Base-by-base conservation (phyloP, 2,113 vertebrate genomes). In the Salvelinus fontinalis region DNA sequence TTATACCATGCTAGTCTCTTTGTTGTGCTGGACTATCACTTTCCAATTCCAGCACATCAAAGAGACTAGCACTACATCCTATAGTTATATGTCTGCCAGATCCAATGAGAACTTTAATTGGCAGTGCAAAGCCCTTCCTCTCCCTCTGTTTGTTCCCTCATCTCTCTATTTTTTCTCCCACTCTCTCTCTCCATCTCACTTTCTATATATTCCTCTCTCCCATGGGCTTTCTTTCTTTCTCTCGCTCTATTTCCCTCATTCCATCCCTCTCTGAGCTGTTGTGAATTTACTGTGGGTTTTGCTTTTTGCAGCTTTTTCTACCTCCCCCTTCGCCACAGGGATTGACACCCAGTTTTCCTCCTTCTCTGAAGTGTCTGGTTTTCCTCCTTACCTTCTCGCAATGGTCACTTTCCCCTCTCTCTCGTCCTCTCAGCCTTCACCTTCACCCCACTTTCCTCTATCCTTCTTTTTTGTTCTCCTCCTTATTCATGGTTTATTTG, bases 261-360 rank as follows among this genome's bases (percentile, higher is more conserved):
- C 39, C 39, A 39, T 39, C 39, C 39, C 39, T 39, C 31, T 31
- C 39, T 77, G 22, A 22, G 49, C 27, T 70, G n/a, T 60, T 60
- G n/a, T 60, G 59, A 60, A 60, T 60, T 81, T 86, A 75, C 71
- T 87, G 85, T 86, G 89, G 83, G 80, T 86, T 84, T 39, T 39
- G 39, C 39, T 39, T 9, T 39, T 39, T 39, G 39, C 31, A 1
- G 18, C 16, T 13, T 57, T 57, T 57, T 16, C 51, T 54, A 57
- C 60, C n/a, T 24, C 12, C 39, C 8, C 49, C 49, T 18, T 16
- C 4, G 1, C 51, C 12, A 54, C 12, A 16, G 51, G 5, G 13
- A 54, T 4, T 54, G 14, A 22, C 34, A 66, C 48, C 60, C 49
- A 20, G 12, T n/a, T 62, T 59, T 73, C 7, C 16, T 54, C 60